Conservation (phyloP, 2,113 vertebrate genomes). For the Ifrita kowaldi region DNA sequence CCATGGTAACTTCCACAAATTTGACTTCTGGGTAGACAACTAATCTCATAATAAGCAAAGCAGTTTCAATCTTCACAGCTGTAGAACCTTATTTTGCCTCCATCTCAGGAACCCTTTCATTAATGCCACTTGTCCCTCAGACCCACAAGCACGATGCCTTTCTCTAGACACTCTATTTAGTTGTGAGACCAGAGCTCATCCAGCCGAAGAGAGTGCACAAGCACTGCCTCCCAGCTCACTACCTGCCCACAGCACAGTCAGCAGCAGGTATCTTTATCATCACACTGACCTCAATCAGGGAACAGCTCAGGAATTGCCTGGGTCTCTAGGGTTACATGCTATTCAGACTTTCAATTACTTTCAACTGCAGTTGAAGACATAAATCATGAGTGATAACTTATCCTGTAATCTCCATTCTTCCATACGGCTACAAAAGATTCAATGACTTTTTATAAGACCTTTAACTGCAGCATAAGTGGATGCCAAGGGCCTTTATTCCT, state of each 20-base stretch:
- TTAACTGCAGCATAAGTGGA: neutral
- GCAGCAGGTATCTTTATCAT: neutral
- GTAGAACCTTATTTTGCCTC: neutral
- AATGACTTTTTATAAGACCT: neutral
- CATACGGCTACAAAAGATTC: neutral
- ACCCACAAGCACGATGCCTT: accelerated
- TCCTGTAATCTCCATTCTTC: neutral
- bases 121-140: neutral
- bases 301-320: neutral
- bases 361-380: neutral
- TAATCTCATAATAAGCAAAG: neutral
- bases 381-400: neutral
- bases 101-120: neutral
- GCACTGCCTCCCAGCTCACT: neutral
- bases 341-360: neutral
- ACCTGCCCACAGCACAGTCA: neutral
- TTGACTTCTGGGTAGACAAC: neutral
- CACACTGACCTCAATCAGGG: neutral
- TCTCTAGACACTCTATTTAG: neutral
- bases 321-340: neutral
- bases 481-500: neutral
- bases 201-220: neutral
- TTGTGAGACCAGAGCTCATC: neutral
- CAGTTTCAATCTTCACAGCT: neutral
- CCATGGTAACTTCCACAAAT: neutral